Evolutionary conservation across 2,888 invertebrate species (phyloP), one percentile per base, ranked within the genome.

Genomic region (Ceratothoa steindachneri): DNA sequence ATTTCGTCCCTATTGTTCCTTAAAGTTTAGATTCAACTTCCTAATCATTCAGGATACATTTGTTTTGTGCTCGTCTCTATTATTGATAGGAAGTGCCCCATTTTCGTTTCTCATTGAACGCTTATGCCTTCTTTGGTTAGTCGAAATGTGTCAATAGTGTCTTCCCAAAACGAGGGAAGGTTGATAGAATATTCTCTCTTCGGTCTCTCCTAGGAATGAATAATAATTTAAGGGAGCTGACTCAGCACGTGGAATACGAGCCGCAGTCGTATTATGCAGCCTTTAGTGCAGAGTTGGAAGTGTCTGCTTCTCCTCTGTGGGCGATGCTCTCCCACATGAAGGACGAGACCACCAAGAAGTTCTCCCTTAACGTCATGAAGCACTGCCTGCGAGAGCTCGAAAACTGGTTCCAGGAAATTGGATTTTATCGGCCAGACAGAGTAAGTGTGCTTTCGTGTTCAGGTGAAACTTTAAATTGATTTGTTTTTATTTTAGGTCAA

Each of bases 221-320:
- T 86, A 92, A 96, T 69, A 97, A 97, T 87, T 89, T 93, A 81
- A 89, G 96, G 79, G 95, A 97, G 85, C 87, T 93, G 80, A 90
- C 89, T 82, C 91, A 92, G 71, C 97, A 97, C 86, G 92, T 97
- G 19, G 97, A 97, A 87, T 96, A 93, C 86, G 97, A 98, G 85
- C 95, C 96, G 60, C 95, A 94, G 81, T 94, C 95, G 19, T 98
- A 97, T 86, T 97, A 97, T 86, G 95, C 97, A 66, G 96, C 97
- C 30, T 98, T 97, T 87, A 95, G 95, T 77, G 97, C 97, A 81
- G 97, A 98, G 87, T 86, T 97, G 81, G 97, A 98, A 86, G 95
- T 96, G 28, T 95, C 95, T 82, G 95, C 97, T 15, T 95, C 96
- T 86, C 96, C 97, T 0, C 95, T 97, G 96, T 97, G 97, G 97